Base-by-base conservation (phyloP, 53 echinoderm and acorn worm genomes). In the Pentamera pediparva region DNA sequence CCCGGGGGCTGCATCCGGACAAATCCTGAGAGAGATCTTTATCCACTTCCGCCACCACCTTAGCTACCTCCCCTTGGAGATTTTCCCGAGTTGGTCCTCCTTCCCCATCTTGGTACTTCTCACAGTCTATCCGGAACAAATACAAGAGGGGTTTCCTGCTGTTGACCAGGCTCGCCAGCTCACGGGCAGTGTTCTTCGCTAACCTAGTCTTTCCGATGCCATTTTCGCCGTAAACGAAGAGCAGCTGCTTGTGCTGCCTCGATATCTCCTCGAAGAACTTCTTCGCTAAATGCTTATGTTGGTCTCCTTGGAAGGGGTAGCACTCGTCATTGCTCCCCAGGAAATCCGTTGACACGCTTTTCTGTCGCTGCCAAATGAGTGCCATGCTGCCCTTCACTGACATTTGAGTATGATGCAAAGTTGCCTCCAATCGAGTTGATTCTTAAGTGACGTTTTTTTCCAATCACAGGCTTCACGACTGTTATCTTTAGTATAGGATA, bases 161-260 rank as follows among this genome's bases (percentile, higher is more conserved):
- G 12, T 65, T 65, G 8, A 67, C 41, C 3, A 26, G 12, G 21
- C 30, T 40, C 4, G 67, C 67, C 30, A 67, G 30, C 67, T 67
- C 40, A 28, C 67, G 37, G 2, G 67, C 67, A 25, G 67, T 67
- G 30, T 67, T 22, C 30, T 67, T 67, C 30, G 67, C 67, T 19
- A 67, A 37, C 45, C 67, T 67, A 15, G 67, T 67, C 41, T 67
- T 67, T 13, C 67, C 67, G 30, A 39, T 67, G 11, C 67, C 67
- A 13, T 27, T 41, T 18, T 67, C 67, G 11, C 67, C 67, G 28
- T 26, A 67, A 26, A 67, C 40, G 43, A 67, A 43, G 6, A 67
- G 13, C 1, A 67, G 28, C 30, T 67, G 67, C 30, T 67, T 67
- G 7, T 29, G 47, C 11, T 67, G 67, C 6, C 45, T 8, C 1